These are phyloP conservation scores for Nibea albiflora DNA, from an alignment of 2,113 vertebrate species.

Conservation along the genomic window DNA sequence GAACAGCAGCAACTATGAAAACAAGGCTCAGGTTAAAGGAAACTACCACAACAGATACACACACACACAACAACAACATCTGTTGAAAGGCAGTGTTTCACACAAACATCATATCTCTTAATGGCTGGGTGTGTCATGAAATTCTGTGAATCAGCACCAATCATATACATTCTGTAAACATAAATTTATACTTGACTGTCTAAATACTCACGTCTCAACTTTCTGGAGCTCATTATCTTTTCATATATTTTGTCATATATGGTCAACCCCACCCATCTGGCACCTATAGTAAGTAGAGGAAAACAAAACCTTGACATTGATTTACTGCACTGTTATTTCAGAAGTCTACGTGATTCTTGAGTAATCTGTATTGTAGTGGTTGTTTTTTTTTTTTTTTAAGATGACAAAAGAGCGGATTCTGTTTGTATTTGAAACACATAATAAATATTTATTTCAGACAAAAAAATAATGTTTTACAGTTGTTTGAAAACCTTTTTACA, in stretches of 20 bases:
- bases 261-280: conserved; percentile 16
- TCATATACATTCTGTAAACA: not conserved
- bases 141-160: conserved; percentile 27
- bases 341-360: not conserved
- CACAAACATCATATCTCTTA: not conserved
- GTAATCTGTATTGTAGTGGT: conserved; percentile 9
- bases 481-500: conserved; percentile 76
- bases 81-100: not conserved
- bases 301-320: conserved; percentile 13
- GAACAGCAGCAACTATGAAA: not conserved
- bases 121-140: not conserved
- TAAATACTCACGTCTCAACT: conserved; percentile 14
- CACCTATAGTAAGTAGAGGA: not conserved
- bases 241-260: conserved; percentile 32
- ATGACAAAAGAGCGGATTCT: not conserved
- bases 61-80: not conserved
- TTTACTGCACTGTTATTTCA: conserved; percentile 8
- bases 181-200: conserved; percentile 20
- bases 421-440: conserved; percentile 77
- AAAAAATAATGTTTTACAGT: conserved; percentile 80
- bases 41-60: not conserved
- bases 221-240: conserved; percentile 41
- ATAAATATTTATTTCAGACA: conserved; percentile 84
- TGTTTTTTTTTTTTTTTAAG: not conserved
- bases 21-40: not conserved